These are phyloP conservation scores for Ceratina calcarata DNA, from an alignment of 1,140 invertebrate genomes.

Conservation along the genomic window DNA sequence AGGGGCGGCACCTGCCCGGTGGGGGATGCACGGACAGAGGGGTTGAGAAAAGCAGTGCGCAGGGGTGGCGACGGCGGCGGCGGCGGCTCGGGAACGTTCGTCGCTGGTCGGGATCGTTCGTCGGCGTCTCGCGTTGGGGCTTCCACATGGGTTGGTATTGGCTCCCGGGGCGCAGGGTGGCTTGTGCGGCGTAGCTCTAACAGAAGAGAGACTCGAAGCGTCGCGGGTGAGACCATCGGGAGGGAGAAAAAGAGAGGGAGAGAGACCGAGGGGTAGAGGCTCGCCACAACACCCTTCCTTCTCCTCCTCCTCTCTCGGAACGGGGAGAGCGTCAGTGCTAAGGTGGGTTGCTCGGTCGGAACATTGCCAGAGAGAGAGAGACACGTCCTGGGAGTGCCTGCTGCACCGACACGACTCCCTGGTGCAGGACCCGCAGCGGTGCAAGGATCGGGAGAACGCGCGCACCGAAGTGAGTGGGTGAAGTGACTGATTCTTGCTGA, in stretches of 20 bases:
- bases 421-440: slow-evolving; percentile 59
- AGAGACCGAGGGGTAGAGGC: slow-evolving; percentile 41
- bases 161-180: slow-evolving; percentile 79
- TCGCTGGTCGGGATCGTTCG: slow-evolving; percentile 70
- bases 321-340: slow-evolving; percentile 78
- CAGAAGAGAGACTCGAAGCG: slow-evolving; percentile 60
- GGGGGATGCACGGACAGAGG: slow-evolving; percentile 16
- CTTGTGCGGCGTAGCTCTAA: slow-evolving; percentile 75
- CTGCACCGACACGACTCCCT: slow-evolving; percentile 63
- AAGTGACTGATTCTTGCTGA: slow-evolving; percentile 7
- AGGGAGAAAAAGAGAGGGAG: slow-evolving; percentile 19
- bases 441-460: slow-evolving; percentile 56
- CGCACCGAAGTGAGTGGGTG: slow-evolving; percentile 40
- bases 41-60: slow-evolving; percentile 35
- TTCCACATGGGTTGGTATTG: slow-evolving; percentile 81
- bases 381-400: slow-evolving; percentile 77
- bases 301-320: slow-evolving; percentile 61
- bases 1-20: slow-evolving; percentile 60
- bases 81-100: slow-evolving; percentile 70
- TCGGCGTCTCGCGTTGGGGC: slow-evolving; percentile 74
- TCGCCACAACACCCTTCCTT: slow-evolving; percentile 72
- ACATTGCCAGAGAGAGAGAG: slow-evolving; percentile 74
- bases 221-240: slow-evolving; percentile 42
- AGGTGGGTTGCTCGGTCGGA: slow-evolving; percentile 77
- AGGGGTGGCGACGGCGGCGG: slow-evolving; percentile 35